These are phyloP conservation scores for Rhodeus uyekii DNA, from an alignment of 2,797 vertebrate species.

Conservation along the genomic window DNA sequence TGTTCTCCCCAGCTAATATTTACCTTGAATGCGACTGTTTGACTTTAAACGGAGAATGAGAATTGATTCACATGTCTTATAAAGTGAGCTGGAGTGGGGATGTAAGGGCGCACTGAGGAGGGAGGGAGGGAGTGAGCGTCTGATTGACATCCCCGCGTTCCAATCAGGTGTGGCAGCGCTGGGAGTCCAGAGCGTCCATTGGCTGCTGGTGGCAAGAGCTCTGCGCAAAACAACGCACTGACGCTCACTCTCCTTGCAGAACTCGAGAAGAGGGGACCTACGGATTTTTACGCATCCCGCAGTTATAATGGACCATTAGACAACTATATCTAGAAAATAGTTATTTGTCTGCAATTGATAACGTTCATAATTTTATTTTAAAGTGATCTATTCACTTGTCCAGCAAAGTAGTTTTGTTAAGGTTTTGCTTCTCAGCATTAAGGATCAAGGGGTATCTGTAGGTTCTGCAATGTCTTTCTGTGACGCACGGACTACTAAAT, in stretches of 20 bases:
- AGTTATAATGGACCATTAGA: slow-evolving; percentile 16
- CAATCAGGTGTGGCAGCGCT: slow-evolving; percentile 77
- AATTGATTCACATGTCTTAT: slow-evolving; percentile 73
- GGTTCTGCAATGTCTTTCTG: slow-evolving; percentile 69
- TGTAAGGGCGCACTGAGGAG: slow-evolving; percentile 67
- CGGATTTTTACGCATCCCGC: slow-evolving; percentile 60
- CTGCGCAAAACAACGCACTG: slow-evolving; percentile 89
- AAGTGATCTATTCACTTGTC: background rate
- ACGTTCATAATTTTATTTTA: background rate
- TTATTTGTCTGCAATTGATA: background rate
- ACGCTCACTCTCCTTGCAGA: slow-evolving; percentile 86
- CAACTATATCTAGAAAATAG: background rate
- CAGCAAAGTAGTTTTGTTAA: slow-evolving; percentile 14
- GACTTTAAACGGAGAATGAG: slow-evolving; percentile 65
- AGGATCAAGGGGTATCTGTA: slow-evolving; percentile 63
- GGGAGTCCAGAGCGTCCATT: slow-evolving; percentile 72
- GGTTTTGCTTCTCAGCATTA: slow-evolving; percentile 56
- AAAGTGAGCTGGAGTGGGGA: slow-evolving; percentile 62
- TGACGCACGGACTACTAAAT: slow-evolving; percentile 73
- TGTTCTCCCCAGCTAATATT: slow-evolving; percentile 24
- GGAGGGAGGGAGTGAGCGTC: slow-evolving; percentile 61
- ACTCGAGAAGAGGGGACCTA: slow-evolving; percentile 85
- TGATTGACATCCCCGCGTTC: slow-evolving; percentile 73
- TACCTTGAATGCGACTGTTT: slow-evolving; percentile 37
- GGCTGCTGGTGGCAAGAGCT: slow-evolving; percentile 78